A percentile compares a stretch with the other conserved stretches of the same genome.
These are phyloP conservation scores for Ceraclea dissimilis DNA, from an alignment of 2,888 invertebrate species.

Conservation along the genomic window DNA sequence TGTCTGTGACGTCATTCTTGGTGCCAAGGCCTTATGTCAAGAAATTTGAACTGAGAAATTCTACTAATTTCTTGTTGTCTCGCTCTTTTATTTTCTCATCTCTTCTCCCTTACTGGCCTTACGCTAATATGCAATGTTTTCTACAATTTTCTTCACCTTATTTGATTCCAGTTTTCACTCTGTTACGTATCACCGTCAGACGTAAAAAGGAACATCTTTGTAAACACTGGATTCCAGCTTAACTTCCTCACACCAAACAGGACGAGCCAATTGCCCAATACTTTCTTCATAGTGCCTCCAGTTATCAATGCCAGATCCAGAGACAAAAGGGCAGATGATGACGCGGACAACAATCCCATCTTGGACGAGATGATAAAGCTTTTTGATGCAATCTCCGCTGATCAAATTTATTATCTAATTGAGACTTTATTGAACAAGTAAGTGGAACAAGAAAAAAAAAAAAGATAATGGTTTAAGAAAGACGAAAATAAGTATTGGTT, in stretches of 20 bases:
- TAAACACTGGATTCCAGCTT: conserved; percentile 44
- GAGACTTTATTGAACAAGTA: conserved; percentile 15
- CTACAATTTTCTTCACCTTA: no score
- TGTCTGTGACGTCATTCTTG: no score
- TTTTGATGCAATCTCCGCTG: conserved; percentile 16
- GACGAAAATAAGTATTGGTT: no score
- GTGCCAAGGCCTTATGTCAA: no score
- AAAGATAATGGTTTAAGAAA: no score
- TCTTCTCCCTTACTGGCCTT: no score
- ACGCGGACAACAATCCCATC: neutral
- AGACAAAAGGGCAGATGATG: conserved; percentile 9
- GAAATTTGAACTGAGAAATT: no score
- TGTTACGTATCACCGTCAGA: conserved; percentile 38
- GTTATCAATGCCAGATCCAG: conserved; percentile 22
- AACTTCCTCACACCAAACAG: conserved; percentile 46
- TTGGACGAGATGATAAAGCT: neutral
- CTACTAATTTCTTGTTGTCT: no score
- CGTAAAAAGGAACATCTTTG: conserved; percentile 32
- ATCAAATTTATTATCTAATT: conserved; percentile 19
- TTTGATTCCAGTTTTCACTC: conserved; percentile 19
- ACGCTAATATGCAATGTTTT: no score
- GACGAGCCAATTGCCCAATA: conserved; percentile 38
- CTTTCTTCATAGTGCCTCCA: conserved; percentile 32
- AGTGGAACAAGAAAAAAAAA: neutral
- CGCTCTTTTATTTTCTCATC: no score